A percentile compares a stretch with the other conserved stretches of the same genome.
Conservation (phyloP, 2,888 invertebrate species). For the Nephrotoma appendiculata region DNA sequence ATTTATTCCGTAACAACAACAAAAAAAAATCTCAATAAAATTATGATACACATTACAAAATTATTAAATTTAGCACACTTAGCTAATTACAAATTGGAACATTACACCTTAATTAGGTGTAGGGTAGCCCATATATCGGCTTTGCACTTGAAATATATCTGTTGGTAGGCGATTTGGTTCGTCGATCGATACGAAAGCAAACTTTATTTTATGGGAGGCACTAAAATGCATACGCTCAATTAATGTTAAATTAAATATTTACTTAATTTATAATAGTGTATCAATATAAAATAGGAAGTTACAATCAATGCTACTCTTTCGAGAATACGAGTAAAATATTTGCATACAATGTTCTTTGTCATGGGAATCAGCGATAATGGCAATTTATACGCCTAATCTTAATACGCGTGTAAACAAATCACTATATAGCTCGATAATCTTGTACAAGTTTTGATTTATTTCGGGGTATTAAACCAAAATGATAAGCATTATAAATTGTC, state of each 20-base stretch:
- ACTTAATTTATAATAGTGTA: background rate
- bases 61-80: background rate
- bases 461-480: background rate
- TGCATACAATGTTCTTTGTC: too few species aligned
- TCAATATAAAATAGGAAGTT: background rate
- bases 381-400: too few species aligned
- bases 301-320: too few species aligned
- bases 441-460: background rate
- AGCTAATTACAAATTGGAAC: background rate
- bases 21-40: background rate
- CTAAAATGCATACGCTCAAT: background rate
- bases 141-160: too few species aligned
- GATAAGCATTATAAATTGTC: background rate
- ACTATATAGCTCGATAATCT: background rate
- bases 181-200: background rate
- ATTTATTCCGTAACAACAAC: background rate
- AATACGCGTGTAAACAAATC: background rate
- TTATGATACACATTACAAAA: background rate
- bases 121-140: background rate
- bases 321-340: too few species aligned
- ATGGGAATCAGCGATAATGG: too few species aligned
- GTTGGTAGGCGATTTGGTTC: background rate
- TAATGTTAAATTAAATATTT: background rate
- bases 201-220: background rate
- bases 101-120: background rate